Conservation (phyloP, 2,888 invertebrate genomes). For the Xylota segnis region DNA sequence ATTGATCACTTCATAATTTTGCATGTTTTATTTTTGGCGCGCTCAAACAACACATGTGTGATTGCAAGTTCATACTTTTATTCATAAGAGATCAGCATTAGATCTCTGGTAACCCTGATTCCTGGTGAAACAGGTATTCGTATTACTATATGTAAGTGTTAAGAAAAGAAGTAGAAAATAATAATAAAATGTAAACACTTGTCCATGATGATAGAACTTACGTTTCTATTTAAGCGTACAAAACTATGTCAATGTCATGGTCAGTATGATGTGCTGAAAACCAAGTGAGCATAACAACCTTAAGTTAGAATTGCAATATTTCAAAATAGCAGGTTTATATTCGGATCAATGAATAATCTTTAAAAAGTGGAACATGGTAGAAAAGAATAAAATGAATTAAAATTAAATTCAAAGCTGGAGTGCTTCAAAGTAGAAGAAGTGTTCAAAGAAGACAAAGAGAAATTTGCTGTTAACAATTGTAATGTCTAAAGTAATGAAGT, state of each 20-base stretch:
- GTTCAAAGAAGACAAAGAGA: neutral
- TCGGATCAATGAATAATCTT: constrained; percentile 30
- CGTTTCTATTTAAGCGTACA: constrained; percentile 25
- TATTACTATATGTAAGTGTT: neutral
- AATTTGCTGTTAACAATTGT: neutral
- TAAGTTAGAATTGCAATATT: constrained; percentile 35
- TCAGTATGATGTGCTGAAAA: constrained; percentile 15
- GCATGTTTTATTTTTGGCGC: too few relatives aligned
- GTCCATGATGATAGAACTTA: constrained; percentile 52
- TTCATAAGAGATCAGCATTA: too few relatives aligned
- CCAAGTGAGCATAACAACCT: constrained; percentile 64
- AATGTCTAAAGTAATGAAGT: neutral
- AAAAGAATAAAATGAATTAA: neutral
- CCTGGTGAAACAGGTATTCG: too few relatives aligned
- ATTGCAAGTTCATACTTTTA: too few relatives aligned
- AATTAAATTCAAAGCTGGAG: too few relatives aligned
- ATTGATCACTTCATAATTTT: too few relatives aligned
- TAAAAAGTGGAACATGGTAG: constrained; percentile 2
- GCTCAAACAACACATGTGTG: too few relatives aligned
- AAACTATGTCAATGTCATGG: constrained; percentile 65
- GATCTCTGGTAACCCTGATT: too few relatives aligned
- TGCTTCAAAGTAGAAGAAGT: neutral
- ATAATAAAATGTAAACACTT: constrained; percentile 24
- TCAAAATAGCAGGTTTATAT: constrained; percentile 31
- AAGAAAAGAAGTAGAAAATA: constrained; percentile 5